Conservation (phyloP, 2,113 vertebrate genomes). For the Echinops telfairi region DNA sequence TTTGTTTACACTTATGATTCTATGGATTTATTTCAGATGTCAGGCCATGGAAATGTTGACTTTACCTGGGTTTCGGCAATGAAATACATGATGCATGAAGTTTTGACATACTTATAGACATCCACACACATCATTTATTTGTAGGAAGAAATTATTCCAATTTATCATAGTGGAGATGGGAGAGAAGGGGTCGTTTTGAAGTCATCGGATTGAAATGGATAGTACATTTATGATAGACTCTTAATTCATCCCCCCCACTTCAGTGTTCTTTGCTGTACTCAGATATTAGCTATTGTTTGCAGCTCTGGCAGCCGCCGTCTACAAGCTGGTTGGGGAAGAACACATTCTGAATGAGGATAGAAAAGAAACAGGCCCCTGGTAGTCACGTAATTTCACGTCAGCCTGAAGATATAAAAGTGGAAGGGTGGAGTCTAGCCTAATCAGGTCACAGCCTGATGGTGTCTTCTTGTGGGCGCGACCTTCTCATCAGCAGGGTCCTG, state of each 20-base stretch:
- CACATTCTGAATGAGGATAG: neutral
- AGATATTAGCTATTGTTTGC: constrained; percentile 3
- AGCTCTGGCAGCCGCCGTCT: neutral
- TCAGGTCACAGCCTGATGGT: no score
- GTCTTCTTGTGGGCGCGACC: no score
- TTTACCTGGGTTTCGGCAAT: constrained; percentile 48
- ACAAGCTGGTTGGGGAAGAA: neutral
- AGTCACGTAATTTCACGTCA: neutral
- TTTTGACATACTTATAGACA: constrained; percentile 50
- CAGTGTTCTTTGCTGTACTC: neutral
- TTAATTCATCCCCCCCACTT: constrained; percentile 37
- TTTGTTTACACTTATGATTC: constrained; percentile 47
- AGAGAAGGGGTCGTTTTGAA: constrained; percentile 32
- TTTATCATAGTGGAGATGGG: constrained; percentile 19
- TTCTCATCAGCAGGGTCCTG: no score
- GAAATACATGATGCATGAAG: constrained; percentile 65
- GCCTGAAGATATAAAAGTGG: no score
- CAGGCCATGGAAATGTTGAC: constrained; percentile 69
- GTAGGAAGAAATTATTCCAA: constrained; percentile 56
- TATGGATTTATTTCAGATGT: constrained; percentile 67
- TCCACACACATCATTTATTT: constrained; percentile 41
- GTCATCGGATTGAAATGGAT: constrained; percentile 44
- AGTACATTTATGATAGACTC: neutral
- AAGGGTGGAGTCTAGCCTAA: no score
- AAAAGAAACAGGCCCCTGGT: neutral